Evolutionary conservation across 2,113 vertebrate genomes (phyloP).

Genomic region (Lasiurus borealis): DNA sequence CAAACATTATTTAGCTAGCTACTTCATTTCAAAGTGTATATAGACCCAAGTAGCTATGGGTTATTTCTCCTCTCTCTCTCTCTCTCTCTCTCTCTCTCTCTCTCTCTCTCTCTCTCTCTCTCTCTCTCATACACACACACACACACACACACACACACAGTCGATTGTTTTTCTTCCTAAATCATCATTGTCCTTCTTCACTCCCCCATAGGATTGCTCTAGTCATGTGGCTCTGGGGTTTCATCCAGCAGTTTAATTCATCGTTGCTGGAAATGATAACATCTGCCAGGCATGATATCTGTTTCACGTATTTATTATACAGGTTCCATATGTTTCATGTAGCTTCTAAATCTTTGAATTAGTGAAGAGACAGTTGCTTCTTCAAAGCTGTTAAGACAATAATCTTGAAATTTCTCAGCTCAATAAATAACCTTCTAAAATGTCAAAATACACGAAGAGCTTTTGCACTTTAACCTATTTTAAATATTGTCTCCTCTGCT

Average conservation of each 20-base stretch:
- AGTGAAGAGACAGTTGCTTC: background rate
- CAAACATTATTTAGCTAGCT: background rate
- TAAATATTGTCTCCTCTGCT: background rate
- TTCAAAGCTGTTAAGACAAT: background rate
- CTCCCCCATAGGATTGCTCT: background rate
- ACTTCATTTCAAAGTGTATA: background rate
- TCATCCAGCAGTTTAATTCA: background rate
- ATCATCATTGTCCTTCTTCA: background rate
- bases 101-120: too few relatives aligned
- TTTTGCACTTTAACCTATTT: background rate
- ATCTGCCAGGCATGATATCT: background rate
- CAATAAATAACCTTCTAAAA: background rate
- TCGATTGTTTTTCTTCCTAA: background rate
- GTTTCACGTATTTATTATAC: background rate
- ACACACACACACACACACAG: too few relatives aligned
- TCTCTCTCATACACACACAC: too few relatives aligned
- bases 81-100: too few relatives aligned
- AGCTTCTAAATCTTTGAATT: background rate
- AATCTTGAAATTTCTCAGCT: conserved; percentile 21
- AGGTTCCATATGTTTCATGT: background rate
- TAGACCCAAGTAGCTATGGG: background rate
- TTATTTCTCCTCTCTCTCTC: background rate
- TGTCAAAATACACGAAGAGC: background rate
- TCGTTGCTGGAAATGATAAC: background rate
- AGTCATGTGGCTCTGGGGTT: background rate